Percentiles rank a stretch among this genome's conserved stretches.
Conservation (phyloP, 2,113 vertebrate genomes). For the Bothrops jararaca region DNA sequence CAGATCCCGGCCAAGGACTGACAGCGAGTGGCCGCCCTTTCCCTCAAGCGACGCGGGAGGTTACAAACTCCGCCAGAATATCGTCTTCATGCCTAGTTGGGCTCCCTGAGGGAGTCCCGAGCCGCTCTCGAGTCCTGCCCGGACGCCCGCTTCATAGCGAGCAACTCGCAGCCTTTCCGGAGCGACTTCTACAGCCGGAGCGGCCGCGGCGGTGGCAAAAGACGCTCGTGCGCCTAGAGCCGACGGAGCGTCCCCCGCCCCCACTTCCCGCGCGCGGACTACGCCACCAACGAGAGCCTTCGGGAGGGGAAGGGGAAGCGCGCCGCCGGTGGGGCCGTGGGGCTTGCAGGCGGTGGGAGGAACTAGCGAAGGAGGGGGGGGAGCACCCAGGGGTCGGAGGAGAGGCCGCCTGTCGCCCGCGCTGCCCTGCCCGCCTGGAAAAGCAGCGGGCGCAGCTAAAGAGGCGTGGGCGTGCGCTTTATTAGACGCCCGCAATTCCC, state of each 20-base stretch:
- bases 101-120: background rate
- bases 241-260: background rate
- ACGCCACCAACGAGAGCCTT: constrained; percentile 12
- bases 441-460: background rate
- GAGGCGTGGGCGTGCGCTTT: background rate
- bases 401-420: background rate
- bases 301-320: background rate
- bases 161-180: constrained; percentile 38
- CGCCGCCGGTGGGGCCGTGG: background rate
- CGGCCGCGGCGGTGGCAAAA: background rate
- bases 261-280: background rate
- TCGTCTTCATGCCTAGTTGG: background rate
- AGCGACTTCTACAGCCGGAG: constrained; percentile 26
- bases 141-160: constrained; percentile 28
- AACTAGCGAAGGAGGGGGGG: background rate
- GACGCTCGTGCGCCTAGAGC: background rate
- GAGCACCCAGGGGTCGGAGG: no score
- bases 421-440: background rate
- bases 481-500: background rate
- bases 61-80: background rate
- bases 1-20: background rate
- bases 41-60: background rate
- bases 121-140: constrained; percentile 13
- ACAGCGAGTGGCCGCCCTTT: background rate
- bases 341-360: background rate